A percentile compares a stretch with the other conserved stretches of the same genome.
These are phyloP conservation scores for Xylophagus ater DNA, from an alignment of 2,888 invertebrate genomes.

Conservation along the genomic window DNA sequence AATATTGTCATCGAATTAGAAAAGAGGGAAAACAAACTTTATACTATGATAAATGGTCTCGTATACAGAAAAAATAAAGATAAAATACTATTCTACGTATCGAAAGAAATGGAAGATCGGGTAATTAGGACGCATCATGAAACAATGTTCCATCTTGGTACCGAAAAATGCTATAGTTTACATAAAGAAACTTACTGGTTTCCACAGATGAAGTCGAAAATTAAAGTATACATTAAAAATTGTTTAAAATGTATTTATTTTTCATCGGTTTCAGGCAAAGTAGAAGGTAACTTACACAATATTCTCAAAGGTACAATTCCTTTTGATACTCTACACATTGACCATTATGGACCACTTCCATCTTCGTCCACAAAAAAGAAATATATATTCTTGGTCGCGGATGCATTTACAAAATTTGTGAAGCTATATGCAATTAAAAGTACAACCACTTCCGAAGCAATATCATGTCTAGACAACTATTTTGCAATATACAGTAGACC, in stretches of 20 bases:
- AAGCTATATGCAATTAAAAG: not conserved
- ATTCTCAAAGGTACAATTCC: not conserved
- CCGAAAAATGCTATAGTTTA: not conserved
- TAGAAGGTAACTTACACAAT: no score
- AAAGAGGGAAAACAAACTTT: not conserved
- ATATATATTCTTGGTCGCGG: not conserved
- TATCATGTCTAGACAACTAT: not conserved
- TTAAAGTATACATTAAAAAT: no score
- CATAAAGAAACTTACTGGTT: no score
- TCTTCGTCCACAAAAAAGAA: not conserved
- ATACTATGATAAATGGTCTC: not conserved
- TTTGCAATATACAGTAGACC: slow-evolving; percentile 1
- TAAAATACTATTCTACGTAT: not conserved
- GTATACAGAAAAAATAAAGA: not conserved
- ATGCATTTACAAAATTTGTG: not conserved
- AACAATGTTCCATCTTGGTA: not conserved
- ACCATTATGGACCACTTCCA: not conserved
- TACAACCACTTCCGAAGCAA: not conserved
- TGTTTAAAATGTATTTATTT: not conserved
- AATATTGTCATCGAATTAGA: not conserved
- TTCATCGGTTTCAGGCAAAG: not conserved
- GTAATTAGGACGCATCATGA: not conserved
- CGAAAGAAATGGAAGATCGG: not conserved
- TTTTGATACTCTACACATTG: not conserved
- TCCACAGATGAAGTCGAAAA: no score